Evolutionary conservation across 1,140 invertebrate species (phyloP).

Genomic region (Telenomus remus): DNA sequence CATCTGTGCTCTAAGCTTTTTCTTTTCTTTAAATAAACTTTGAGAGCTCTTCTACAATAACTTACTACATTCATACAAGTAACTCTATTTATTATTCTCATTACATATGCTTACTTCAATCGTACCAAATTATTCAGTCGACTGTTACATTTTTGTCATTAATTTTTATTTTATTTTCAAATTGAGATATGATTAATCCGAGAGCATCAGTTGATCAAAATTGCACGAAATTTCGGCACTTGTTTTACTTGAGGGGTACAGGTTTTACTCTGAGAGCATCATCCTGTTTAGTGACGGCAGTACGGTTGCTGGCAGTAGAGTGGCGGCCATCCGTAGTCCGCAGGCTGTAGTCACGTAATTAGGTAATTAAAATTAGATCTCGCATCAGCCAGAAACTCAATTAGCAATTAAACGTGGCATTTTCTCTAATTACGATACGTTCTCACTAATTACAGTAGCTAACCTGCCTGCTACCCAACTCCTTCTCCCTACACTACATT

Average conservation of each 20-base stretch:
- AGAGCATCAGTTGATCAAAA: conserved; percentile 28
- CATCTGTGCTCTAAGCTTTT: conserved; percentile 51
- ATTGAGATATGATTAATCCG: too few species aligned
- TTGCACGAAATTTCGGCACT: conserved; percentile 1
- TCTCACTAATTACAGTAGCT: conserved; percentile 77
- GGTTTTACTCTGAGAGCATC: conserved; percentile 40
- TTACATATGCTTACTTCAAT: conserved; percentile 47
- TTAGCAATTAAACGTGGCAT: conserved; percentile 81
- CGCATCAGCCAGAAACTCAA: conserved; percentile 79
- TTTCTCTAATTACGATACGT: conserved; percentile 80
- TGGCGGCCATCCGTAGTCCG: conserved; percentile 68
- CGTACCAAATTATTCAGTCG: conserved; percentile 21
- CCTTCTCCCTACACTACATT: conserved; percentile 51
- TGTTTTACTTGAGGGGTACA: conserved; percentile 28
- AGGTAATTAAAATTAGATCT: conserved; percentile 81
- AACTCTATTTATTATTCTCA: conserved; percentile 47
- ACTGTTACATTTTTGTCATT: too few species aligned
- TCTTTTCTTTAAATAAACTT: conserved; percentile 49
- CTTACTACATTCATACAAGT: conserved; percentile 47
- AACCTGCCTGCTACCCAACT: conserved; percentile 60
- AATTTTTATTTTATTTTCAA: too few species aligned
- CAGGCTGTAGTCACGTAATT: conserved; percentile 78
- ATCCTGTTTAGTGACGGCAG: conserved; percentile 43
- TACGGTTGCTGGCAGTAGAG: conserved; percentile 64
- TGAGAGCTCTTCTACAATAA: conserved; percentile 48